Evolutionary conservation across 2,888 invertebrate genomes (phyloP).

Genomic region (Lasioglossum morio): DNA sequence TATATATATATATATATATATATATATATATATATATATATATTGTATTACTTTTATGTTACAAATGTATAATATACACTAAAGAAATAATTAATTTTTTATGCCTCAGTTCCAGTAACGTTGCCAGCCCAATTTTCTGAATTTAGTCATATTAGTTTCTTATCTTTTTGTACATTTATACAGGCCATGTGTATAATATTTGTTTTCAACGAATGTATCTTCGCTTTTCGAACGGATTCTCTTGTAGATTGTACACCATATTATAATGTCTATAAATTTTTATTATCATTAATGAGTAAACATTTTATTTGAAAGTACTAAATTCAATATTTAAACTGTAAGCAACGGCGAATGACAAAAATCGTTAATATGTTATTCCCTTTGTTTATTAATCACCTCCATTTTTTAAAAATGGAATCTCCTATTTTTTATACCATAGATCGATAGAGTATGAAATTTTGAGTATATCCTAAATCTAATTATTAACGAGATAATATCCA

Average conservation of each 20-base stretch:
- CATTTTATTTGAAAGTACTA: conserved; percentile 13
- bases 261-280: conserved; percentile 8
- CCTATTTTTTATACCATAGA: too few species aligned
- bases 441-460: too few species aligned
- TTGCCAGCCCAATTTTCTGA: conserved; percentile 39
- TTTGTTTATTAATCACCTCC: not conserved
- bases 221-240: conserved; percentile 37
- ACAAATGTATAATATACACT: conserved; percentile 32
- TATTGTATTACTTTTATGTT: conserved; percentile 42
- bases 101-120: conserved; percentile 33
- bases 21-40: too few species aligned
- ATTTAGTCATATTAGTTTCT: conserved; percentile 77
- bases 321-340: conserved; percentile 9
- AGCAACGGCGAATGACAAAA: not conserved
- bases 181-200: conserved; percentile 68
- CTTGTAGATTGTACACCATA: conserved; percentile 26
- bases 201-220: conserved; percentile 36
- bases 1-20: too few species aligned
- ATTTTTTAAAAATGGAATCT: too few species aligned
- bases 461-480: too few species aligned
- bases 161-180: conserved; percentile 82
- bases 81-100: conserved; percentile 42
- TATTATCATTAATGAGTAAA: not conserved
- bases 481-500: too few species aligned
- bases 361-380: not conserved